phyloP scores from a whole-genome alignment of 1,140 invertebrate genomes.

The Brachionus angularis region DNA sequence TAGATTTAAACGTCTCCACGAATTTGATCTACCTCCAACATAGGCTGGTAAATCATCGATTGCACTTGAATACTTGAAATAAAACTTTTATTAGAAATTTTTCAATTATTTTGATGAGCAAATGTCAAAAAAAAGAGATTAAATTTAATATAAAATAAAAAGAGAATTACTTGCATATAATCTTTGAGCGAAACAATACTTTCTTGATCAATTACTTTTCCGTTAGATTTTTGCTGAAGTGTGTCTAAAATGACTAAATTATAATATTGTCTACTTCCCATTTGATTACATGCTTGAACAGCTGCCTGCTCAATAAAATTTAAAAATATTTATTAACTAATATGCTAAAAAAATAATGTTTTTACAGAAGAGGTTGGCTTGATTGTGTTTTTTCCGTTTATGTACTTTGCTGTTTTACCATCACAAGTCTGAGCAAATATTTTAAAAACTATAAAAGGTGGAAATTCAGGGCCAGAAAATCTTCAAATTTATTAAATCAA shows the following conservation, averaged over 20 bases:
- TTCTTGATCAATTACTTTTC: slow-evolving; percentile 52
- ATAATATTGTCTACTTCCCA: slow-evolving; percentile 57
- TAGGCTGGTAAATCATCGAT: slow-evolving; percentile 29
- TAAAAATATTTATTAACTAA: background rate
- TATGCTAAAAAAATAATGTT: too few species aligned
- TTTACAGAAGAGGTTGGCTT: slow-evolving; percentile 52
- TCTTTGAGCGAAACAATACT: slow-evolving; percentile 57
- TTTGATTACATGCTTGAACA: slow-evolving; percentile 52
- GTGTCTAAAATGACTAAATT: slow-evolving; percentile 54
- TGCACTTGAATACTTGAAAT: slow-evolving; percentile 17
- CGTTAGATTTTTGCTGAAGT: slow-evolving; percentile 50
- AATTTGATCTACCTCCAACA: slow-evolving; percentile 25
- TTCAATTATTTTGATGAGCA: too few species aligned
- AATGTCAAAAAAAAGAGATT: too few species aligned
- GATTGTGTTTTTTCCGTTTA: slow-evolving; percentile 56
- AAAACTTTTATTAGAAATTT: background rate
- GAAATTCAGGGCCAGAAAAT: slow-evolving; percentile 57
- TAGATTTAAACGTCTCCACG: slow-evolving; percentile 27
- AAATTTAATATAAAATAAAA: background rate
- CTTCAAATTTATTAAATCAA: slow-evolving; percentile 46
- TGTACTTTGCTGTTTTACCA: slow-evolving; percentile 53
- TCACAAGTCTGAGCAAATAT: slow-evolving; percentile 50
- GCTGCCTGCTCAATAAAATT: slow-evolving; percentile 50
- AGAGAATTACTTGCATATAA: slow-evolving; percentile 55
- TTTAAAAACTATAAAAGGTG: slow-evolving; percentile 59